phyloP scores from a whole-genome alignment of 2,797 vertebrate species.

The Euthynnus affinis region DNA sequence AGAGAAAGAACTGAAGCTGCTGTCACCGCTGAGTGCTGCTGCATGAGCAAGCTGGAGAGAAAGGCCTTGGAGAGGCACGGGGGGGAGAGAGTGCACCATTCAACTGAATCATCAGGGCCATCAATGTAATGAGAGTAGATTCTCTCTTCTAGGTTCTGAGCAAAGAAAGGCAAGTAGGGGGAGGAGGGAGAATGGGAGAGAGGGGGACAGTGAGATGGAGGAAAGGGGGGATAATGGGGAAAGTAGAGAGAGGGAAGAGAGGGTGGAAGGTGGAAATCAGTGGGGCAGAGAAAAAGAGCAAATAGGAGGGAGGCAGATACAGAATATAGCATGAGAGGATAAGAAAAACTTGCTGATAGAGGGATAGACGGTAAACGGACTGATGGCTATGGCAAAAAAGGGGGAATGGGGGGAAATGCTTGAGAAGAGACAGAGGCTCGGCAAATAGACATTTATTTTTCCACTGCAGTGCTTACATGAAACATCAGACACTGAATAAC shows the following conservation, averaged over 20 bases:
- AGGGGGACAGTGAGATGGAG: conserved; percentile 5
- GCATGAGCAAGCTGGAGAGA: conserved; percentile 70
- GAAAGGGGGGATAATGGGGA: conserved; percentile 21
- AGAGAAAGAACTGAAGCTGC: conserved; percentile 51
- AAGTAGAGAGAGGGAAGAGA: conserved; percentile 18
- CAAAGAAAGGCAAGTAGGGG: conserved; percentile 48
- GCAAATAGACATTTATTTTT: conserved; percentile 66
- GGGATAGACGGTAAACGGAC: conserved; percentile 29
- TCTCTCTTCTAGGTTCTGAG: conserved; percentile 69
- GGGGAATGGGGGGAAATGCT: conserved; percentile 25
- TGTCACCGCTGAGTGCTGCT: conserved; percentile 50
- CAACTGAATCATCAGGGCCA: conserved; percentile 83
- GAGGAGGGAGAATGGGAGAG: conserved; percentile 10
- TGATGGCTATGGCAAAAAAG: conserved; percentile 11
- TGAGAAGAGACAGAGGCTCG: conserved; percentile 20
- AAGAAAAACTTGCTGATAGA: conserved; percentile 41
- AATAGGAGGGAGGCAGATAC: conserved; percentile 23
- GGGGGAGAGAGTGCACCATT: conserved; percentile 70
- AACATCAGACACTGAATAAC: conserved; percentile 68
- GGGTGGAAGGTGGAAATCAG: conserved; percentile 23
- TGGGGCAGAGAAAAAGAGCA: conserved; percentile 25
- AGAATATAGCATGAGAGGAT: conserved; percentile 27
- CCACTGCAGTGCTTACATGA: conserved; percentile 53
- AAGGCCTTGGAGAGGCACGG: conserved; percentile 71
- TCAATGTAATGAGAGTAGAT: conserved; percentile 84